Percentiles rank a stretch among this genome's conserved stretches.
Conservation (phyloP, 1,140 invertebrate species). For the roundworm (Caenorhabditis elegans) region WBcel235 BX284606.5:11193501-11194000, state of each 20-base stretch:
- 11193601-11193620: slow-evolving; percentile 53
- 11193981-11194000: slow-evolving; percentile 57
- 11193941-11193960: slow-evolving; percentile 51
- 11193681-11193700: slow-evolving; percentile 76
- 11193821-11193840: slow-evolving; percentile 46
- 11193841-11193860: background rate
- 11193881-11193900: slow-evolving; percentile 49
- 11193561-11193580: slow-evolving; percentile 53
- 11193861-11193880: background rate
- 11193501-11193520: slow-evolving; percentile 47
- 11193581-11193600: slow-evolving; percentile 52
- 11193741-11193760: slow-evolving; percentile 56
- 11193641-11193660: slow-evolving; percentile 59
- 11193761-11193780: slow-evolving; percentile 61
- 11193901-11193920: slow-evolving; percentile 65
- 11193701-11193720: slow-evolving; percentile 74
- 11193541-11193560: slow-evolving; percentile 60
- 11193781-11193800: slow-evolving; percentile 52
- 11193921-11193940: slow-evolving; percentile 62
- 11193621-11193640: slow-evolving; percentile 57
- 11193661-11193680: slow-evolving; percentile 70
- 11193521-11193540: slow-evolving; percentile 57
- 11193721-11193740: slow-evolving; percentile 57
- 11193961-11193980: slow-evolving; percentile 57
- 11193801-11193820: slow-evolving; percentile 60